Base-by-base conservation (phyloP, 1,140 invertebrate genomes). In the Helicoverpa armigera region DNA sequence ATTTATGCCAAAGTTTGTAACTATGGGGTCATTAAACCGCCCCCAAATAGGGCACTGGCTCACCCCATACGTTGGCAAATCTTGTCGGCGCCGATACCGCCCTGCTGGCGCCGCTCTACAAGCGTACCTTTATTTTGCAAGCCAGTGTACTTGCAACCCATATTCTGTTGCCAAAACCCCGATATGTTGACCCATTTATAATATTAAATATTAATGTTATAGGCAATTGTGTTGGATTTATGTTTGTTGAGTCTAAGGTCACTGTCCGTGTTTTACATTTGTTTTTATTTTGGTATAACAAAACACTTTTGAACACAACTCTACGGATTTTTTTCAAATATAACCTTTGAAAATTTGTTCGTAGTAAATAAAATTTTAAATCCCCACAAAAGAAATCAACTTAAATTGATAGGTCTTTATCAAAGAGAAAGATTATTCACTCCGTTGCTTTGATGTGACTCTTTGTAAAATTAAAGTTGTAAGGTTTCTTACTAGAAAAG, bases 51-150 rank as follows among this genome's bases (percentile, higher is more conserved):
- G 77, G 73, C 76, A 81, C 54, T 79, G 63, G 80, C 79, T 74
- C 74, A 80, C 80, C 76, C 82, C 70, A 65, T 81, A 77, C 79
- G 77, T 50, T 85, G 79, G 82, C 82, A 80, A 82, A 85, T 85
- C 82, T 80, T 76, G 70, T 63, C 63, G 83, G 14, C 63, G 79
- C 48, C 74, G 48, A 58, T 60, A 50, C 56, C 80, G 84, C 23
- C 82, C 13, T 43, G 63, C 14, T 56, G 82, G 84, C 84, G 84
- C 84, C 82, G 43, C 51, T 60, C 50, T 65, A 81, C 54, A 60
- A 65, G 43, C 65, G 51, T 61, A 75, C 77, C 80, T 73, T 80
- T 79, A 79, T 78, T 81, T 76, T 70, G 74, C 60, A 54, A 80
- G 69, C 31, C 69, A 61, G 61, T 75, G 48, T 84, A 60, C 67